These are phyloP conservation scores for Thereva unica DNA, from an alignment of 2,888 invertebrate species.

Conservation along the genomic window DNA sequence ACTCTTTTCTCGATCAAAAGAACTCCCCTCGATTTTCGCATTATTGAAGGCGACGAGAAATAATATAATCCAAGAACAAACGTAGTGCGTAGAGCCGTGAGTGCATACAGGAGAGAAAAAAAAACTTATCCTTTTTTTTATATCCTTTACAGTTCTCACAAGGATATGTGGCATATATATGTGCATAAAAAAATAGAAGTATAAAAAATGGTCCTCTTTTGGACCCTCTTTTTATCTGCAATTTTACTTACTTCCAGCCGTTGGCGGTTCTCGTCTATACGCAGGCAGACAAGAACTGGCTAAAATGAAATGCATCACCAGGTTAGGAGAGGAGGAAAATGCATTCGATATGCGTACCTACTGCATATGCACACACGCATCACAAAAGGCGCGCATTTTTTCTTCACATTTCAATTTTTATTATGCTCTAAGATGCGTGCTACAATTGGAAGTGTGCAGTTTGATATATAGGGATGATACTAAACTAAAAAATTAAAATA, in stretches of 20 bases:
- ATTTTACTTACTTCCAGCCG: constrained; percentile 20
- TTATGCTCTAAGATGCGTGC: not conserved
- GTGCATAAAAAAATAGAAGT: constrained; percentile 29
- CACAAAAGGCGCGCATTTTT: constrained; percentile 20
- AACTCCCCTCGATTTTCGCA: constrained; percentile 26
- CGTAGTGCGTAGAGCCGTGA: constrained; percentile 5
- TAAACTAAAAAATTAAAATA: no score
- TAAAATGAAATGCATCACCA: constrained; percentile 7
- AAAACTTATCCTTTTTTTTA: no score
- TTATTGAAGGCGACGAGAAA: constrained; percentile 35
- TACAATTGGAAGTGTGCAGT: no score
- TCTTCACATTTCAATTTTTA: constrained; percentile 23
- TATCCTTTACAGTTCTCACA: not conserved
- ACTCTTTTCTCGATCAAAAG: not conserved
- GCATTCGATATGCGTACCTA: constrained; percentile 29
- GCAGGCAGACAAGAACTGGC: not conserved
- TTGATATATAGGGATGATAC: no score
- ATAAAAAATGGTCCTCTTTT: constrained; percentile 32
- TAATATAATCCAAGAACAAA: constrained; percentile 31
- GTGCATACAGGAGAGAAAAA: constrained; percentile 17
- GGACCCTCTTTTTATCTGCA: constrained; percentile 24
- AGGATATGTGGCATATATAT: constrained; percentile 27
- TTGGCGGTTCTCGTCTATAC: no score
- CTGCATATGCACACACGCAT: constrained; percentile 18
- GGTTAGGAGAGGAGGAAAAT: constrained; percentile 23